Evolutionary conservation across 1,140 invertebrate genomes (phyloP).

Genomic region (Pissodes strobi): DNA sequence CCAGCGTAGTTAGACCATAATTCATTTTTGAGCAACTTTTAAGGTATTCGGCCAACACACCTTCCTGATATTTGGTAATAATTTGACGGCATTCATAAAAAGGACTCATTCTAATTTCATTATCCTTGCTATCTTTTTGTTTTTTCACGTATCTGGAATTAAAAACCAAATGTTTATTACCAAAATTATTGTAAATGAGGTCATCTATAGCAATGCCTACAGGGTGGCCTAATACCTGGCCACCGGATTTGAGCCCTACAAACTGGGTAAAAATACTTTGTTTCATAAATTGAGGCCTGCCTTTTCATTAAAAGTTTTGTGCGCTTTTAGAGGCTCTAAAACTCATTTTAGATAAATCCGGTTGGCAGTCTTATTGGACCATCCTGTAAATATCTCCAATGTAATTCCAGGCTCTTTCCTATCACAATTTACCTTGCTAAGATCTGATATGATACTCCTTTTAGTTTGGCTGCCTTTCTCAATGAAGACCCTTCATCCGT

Average conservation of each 20-base stretch:
- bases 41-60: slow-evolving; percentile 39
- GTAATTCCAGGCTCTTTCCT: too few relatives aligned
- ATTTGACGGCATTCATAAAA: slow-evolving; percentile 15
- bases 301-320: neutral
- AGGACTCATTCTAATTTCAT: neutral
- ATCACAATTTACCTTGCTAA: neutral
- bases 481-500: neutral
- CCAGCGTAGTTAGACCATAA: slow-evolving; percentile 46
- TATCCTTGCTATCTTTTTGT: neutral
- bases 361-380: too few relatives aligned
- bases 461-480: neutral
- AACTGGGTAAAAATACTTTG: slow-evolving; percentile 6
- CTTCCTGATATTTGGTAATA: slow-evolving; percentile 15
- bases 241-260: neutral
- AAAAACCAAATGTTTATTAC: neutral
- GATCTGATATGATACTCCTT: neutral
- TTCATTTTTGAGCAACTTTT: slow-evolving; percentile 48
- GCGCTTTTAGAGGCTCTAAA: neutral
- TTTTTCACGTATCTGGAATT: neutral
- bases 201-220: neutral
- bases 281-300: slow-evolving; percentile 10
- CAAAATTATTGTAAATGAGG: slow-evolving; percentile 1
- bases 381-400: too few relatives aligned
- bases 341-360: too few relatives aligned
- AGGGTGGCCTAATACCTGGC: neutral